phyloP scores from a whole-genome alignment of 1,140 invertebrate species.

The Phortica variegata region DNA sequence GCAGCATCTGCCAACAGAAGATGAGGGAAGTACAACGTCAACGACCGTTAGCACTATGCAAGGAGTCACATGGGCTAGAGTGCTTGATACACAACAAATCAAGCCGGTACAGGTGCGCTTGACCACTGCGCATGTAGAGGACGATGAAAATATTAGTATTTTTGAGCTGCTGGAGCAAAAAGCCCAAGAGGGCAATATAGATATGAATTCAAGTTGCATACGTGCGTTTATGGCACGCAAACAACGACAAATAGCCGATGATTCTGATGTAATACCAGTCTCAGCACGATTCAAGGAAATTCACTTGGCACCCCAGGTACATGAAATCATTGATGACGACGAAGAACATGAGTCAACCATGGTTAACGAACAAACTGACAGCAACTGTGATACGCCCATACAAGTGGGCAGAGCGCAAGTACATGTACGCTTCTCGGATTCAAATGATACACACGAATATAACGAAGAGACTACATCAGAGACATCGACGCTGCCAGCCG shows the following conservation, averaged over 20 bases:
- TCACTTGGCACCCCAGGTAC: constrained; percentile 32
- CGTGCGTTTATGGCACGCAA: constrained; percentile 41
- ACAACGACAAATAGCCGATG: constrained; percentile 25
- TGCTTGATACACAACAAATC: constrained; percentile 38
- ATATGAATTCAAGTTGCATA: constrained; percentile 46
- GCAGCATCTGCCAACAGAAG: constrained; percentile 21
- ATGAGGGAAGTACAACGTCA: constrained; percentile 25
- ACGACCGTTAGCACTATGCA: constrained; percentile 20
- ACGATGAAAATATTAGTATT: constrained; percentile 44
- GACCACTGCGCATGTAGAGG: constrained; percentile 19
- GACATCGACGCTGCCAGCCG: constrained; percentile 21
- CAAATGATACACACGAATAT: constrained; percentile 42
- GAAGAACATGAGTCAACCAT: constrained; percentile 5
- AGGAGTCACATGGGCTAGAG: constrained; percentile 44
- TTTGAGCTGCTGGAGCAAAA: constrained; percentile 52
- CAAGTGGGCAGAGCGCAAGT: constrained; percentile 30
- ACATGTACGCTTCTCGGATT: constrained; percentile 45
- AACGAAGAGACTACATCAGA: constrained; percentile 22
- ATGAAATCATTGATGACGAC: constrained; percentile 16
- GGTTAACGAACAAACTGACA: constrained; percentile 6
- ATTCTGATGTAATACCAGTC: constrained; percentile 39
- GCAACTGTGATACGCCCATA: constrained; percentile 24
- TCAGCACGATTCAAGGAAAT: constrained; percentile 26
- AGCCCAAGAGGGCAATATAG: constrained; percentile 39
- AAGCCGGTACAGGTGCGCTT: constrained; percentile 32